Conservation (phyloP, 1,140 invertebrate species). For the Chironomus tepperi region DNA sequence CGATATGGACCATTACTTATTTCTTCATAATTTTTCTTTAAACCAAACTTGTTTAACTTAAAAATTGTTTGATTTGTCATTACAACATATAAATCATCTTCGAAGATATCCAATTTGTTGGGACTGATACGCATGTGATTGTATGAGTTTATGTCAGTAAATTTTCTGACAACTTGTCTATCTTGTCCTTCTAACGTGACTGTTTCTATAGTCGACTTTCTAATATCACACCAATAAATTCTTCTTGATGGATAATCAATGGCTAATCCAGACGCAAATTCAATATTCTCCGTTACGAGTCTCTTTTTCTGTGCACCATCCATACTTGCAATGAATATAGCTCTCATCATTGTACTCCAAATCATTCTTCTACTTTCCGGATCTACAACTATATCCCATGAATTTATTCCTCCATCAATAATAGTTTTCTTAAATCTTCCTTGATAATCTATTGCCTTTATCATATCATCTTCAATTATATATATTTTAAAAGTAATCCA, state of each 20-base stretch:
- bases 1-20: constrained; percentile 44
- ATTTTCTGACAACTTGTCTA: constrained; percentile 48
- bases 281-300: constrained; percentile 48
- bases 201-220: constrained; percentile 56
- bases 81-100: constrained; percentile 59
- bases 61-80: constrained; percentile 55
- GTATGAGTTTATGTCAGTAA: constrained; percentile 31
- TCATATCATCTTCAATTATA: constrained; percentile 58
- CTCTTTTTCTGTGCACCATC: constrained; percentile 52
- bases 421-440: constrained; percentile 49
- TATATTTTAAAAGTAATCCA: constrained; percentile 65
- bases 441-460: constrained; percentile 47
- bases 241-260: constrained; percentile 56
- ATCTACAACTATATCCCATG: constrained; percentile 55
- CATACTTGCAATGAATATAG: constrained; percentile 57
- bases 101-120: constrained; percentile 64
- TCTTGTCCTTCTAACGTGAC: constrained; percentile 56
- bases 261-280: constrained; percentile 57
- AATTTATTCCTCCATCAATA: constrained; percentile 45
- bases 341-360: constrained; percentile 38
- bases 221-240: constrained; percentile 69
- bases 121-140: constrained; percentile 44
- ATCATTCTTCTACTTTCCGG: constrained; percentile 44
- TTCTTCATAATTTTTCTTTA: constrained; percentile 42
- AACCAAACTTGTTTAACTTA: constrained; percentile 62